Percentiles rank a stretch among this genome's conserved stretches.
Conservation (phyloP, 2,797 vertebrate species). For the Onychomys leucogaster region DNA sequence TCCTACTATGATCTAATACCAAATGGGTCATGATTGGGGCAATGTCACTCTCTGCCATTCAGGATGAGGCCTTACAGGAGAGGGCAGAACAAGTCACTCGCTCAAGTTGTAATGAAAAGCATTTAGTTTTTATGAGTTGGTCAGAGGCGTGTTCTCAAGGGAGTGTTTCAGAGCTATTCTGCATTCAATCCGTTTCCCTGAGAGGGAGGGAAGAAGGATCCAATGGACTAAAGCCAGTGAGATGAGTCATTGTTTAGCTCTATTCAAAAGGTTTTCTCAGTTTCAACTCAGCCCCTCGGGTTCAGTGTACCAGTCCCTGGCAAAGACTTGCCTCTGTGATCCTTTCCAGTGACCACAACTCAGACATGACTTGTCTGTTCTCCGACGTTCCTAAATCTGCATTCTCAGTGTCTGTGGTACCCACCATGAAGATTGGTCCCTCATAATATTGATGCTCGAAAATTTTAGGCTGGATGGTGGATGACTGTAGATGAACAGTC, state of each 20-base stretch:
- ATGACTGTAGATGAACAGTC: too few species aligned
- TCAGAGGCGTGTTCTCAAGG: conserved; percentile 68
- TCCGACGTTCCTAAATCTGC: neutral
- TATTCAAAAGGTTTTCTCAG: conserved; percentile 28
- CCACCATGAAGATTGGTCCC: neutral
- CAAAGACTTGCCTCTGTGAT: conserved; percentile 25
- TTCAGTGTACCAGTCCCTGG: conserved; percentile 8
- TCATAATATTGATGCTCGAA: neutral
- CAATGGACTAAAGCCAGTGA: conserved; percentile 30
- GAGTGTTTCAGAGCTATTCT: conserved; percentile 69
- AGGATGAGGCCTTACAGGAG: neutral
- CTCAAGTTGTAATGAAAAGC: conserved; percentile 65
- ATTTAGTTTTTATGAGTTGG: conserved; percentile 74
- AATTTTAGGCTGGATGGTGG: neutral
- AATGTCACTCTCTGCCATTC: conserved; percentile 58
- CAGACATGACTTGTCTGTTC: neutral
- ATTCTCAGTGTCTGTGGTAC: neutral
- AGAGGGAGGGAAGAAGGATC: conserved; percentile 2
- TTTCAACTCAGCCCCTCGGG: conserved; percentile 51
- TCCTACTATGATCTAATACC: neutral
- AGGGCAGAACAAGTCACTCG: conserved; percentile 57
- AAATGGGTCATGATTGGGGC: conserved; percentile 5
- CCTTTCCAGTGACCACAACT: neutral
- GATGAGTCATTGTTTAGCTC: conserved; percentile 63
- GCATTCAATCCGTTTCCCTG: conserved; percentile 57